Evolutionary conservation across 2,888 invertebrate genomes (phyloP), one percentile per base, ranked within the genome.

Genomic region (Oithona nana): DNA sequence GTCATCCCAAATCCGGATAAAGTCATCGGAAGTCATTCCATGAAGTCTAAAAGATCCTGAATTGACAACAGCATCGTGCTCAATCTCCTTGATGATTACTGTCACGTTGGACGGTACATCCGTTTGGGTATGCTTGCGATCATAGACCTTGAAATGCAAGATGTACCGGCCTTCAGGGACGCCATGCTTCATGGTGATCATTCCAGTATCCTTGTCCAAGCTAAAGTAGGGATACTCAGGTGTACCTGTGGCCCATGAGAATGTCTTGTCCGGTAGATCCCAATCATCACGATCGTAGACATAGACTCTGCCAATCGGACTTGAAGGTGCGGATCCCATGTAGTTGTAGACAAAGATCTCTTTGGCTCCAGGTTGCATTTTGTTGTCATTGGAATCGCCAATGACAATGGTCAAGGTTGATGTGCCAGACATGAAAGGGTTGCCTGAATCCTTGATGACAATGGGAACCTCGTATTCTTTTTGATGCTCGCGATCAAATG

Each of bases 221-320:
- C 84, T 86, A 73, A 93, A 93, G 68, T 83, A 81, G 1, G 86
- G 83, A 77, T 90, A 61, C 16, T 61, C 68, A 61, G 61, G 66
- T 71, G 88, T 87, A 61, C 82, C 77, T 55, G 81, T 81, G 71
- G 89, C 89, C 89, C 92, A 93, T 71, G 88, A 89, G 77, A 94
- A 98, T 70, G 88, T 90, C 74, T 98, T 98, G 73, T 97, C 95
- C 0, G 88, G 88, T 66, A 94, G 76, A 76, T 98, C 98, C 97
- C 97, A 98, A 73, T 98, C 98, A 73, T 98, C 98, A 66, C 88
- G 77, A 75, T 98, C 98, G 71, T 90, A 89, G 0, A 97, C 95
- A 73, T 94, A 95, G 6, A 97, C 97, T 65, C 89, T 79, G 39
- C 95, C 95, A 66, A 97, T 86, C 73, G 86, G 87, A 0, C 90